These are phyloP conservation scores for Danaus chrysippus DNA, from an alignment of 2,888 invertebrate species.

Conservation along the genomic window DNA sequence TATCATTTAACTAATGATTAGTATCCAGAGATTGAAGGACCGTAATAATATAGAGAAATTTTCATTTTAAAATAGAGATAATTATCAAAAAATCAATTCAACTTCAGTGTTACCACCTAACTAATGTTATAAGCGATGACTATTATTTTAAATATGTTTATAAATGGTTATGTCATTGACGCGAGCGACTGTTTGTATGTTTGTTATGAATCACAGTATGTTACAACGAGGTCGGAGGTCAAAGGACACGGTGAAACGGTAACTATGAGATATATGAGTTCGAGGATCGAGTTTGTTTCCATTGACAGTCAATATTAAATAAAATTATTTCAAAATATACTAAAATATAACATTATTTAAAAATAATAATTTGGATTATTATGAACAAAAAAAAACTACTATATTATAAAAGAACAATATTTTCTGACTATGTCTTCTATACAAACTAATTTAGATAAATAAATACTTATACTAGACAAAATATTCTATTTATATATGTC, in stretches of 20 bases:
- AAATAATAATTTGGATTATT: too few species aligned
- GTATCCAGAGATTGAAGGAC: neutral
- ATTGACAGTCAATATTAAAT: neutral
- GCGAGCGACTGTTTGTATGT: neutral
- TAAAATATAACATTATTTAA: too few species aligned
- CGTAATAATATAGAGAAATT: neutral
- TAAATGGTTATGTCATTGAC: conserved; percentile 1
- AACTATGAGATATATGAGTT: conserved; percentile 14
- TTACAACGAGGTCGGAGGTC: conserved; percentile 17
- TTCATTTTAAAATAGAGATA: neutral
- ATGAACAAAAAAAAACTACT: too few species aligned
- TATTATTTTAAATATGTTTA: neutral
- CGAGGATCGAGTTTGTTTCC: conserved; percentile 14
- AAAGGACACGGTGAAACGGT: conserved; percentile 22
- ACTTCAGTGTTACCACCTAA: neutral
- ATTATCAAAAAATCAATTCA: neutral
- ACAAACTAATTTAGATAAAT: too few species aligned
- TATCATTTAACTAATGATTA: too few species aligned
- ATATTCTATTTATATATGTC: too few species aligned
- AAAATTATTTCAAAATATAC: too few species aligned
- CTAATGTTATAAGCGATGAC: neutral
- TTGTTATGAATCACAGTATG: conserved; percentile 5
- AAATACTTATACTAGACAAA: too few species aligned
- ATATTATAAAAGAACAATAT: too few species aligned
- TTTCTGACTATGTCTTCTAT: too few species aligned